Evolutionary conservation across 2,113 vertebrate species (phyloP).

Genomic region (Rissa tridactyla): DNA sequence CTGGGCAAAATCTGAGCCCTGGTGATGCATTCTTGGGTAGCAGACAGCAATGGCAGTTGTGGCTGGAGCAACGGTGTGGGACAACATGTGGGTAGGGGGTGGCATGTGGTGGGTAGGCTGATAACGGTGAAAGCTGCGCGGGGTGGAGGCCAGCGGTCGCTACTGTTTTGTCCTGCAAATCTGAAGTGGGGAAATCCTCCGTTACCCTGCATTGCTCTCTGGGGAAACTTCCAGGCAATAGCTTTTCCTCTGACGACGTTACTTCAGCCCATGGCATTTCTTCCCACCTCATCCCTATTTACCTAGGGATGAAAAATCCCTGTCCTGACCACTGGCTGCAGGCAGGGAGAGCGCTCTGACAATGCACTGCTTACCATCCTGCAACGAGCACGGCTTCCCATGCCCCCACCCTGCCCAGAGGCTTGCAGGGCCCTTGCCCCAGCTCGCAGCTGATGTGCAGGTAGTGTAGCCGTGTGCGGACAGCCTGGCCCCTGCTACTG

Average conservation of each 20-base stretch:
- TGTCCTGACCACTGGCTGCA: accelerated
- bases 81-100: accelerated
- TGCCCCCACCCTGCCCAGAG: background rate
- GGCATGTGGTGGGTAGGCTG: accelerated
- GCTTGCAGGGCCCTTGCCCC: background rate
- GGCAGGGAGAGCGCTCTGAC: accelerated
- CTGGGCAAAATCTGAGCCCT: background rate
- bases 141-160: background rate
- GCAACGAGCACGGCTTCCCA: background rate
- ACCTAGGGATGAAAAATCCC: background rate
- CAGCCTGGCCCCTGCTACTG: background rate
- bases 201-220: background rate
- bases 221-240: background rate
- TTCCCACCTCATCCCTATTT: background rate
- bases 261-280: background rate
- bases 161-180: background rate
- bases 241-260: background rate
- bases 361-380: background rate
- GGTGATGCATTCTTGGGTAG: background rate
- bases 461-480: background rate
- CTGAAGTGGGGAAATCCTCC: background rate
- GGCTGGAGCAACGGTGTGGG: background rate
- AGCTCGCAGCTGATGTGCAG: background rate
- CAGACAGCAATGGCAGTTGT: accelerated
- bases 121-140: accelerated